Conservation (phyloP, 2,797 vertebrate genomes). For the Eidolon dupreanum region DNA sequence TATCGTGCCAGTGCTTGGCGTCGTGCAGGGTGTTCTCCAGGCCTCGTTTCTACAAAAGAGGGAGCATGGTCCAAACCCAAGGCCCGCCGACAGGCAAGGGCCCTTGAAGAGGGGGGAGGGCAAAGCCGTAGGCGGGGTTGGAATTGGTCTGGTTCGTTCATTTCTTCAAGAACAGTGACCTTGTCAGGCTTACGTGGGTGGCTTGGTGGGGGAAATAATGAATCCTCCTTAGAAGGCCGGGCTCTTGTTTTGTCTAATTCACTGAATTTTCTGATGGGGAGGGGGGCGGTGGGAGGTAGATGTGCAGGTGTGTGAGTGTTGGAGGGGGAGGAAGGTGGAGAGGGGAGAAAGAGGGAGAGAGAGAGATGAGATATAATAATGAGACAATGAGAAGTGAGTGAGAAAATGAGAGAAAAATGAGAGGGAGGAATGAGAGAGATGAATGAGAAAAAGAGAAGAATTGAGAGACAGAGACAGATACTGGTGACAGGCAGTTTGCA, state of each 20-base stretch:
- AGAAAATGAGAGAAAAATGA: not conserved
- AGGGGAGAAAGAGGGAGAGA: not conserved
- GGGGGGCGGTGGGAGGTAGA: too few species aligned
- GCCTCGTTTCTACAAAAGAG: conserved; percentile 91
- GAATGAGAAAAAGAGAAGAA: not conserved
- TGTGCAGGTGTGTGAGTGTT: not conserved
- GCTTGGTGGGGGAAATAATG: not conserved
- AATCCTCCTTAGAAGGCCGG: not conserved
- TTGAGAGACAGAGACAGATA: not conserved
- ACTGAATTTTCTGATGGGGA: not conserved
- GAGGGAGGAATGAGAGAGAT: not conserved
- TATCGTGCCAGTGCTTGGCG: conserved; percentile 93
- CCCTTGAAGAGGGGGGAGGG: not conserved
- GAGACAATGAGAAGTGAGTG: not conserved
- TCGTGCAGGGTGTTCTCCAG: conserved; percentile 93
- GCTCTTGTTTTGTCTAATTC: not conserved
- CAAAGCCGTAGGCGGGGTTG: not conserved
- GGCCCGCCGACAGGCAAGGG: fast-evolving
- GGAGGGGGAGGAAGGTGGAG: too few species aligned
- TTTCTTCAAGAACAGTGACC: not conserved
- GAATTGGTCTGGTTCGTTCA: fast-evolving
- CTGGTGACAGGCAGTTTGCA: not conserved
- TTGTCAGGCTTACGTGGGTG: fast-evolving
- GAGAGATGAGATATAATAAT: not conserved
- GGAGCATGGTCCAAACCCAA: not conserved